Percentiles rank a stretch among this genome's conserved stretches.
Evolutionary conservation across 2,113 vertebrate species (phyloP).

Genomic region (Ascaphus truei): DNA sequence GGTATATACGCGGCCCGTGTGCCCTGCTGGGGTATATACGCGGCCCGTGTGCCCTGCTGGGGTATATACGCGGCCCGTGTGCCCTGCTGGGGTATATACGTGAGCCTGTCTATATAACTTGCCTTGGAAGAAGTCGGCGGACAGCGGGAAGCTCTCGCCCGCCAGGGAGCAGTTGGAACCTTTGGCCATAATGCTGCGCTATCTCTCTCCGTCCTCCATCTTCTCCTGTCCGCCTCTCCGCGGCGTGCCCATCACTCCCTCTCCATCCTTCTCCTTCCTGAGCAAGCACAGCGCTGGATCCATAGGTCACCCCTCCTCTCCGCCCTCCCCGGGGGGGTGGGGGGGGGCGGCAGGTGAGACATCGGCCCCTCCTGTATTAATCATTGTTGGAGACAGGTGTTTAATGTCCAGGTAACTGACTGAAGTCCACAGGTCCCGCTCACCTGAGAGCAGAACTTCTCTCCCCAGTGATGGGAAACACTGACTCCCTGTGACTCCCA

Average conservation of each 20-base stretch:
- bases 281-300: too few relatives aligned
- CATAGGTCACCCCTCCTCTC: not conserved
- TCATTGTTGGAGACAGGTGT: constrained; percentile 33
- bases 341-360: not conserved
- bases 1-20: too few relatives aligned
- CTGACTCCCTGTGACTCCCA: too few relatives aligned
- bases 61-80: too few relatives aligned
- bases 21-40: too few relatives aligned
- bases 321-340: not conserved
- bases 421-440: constrained; percentile 36
- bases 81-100: too few relatives aligned
- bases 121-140: constrained; percentile 64
- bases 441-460: too few relatives aligned
- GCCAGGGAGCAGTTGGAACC: constrained; percentile 59
- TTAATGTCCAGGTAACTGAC: constrained; percentile 26
- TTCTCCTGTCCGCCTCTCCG: not conserved
- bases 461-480: too few relatives aligned
- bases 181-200: constrained; percentile 33
- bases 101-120: too few relatives aligned
- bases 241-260: too few relatives aligned
- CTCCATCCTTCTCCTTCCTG: not conserved
- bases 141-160: constrained; percentile 60
- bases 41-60: too few relatives aligned
- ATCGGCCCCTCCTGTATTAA: constrained; percentile 19
- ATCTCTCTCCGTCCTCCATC: not conserved